Conservation (phyloP, 2,888 invertebrate genomes). For the Brachypterus glaber region DNA sequence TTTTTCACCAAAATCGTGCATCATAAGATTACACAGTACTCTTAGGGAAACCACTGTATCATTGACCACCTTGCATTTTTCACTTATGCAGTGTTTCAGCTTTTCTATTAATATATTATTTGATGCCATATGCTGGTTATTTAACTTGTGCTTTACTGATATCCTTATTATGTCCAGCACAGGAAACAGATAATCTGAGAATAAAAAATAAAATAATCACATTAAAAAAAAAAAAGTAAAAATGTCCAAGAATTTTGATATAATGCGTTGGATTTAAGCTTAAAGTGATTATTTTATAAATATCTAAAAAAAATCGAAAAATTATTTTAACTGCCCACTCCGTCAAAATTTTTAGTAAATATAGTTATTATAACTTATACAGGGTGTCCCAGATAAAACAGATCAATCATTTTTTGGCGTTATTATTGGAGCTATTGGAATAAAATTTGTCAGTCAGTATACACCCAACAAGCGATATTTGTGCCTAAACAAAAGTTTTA, state of each 20-base stretch:
- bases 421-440: too few relatives aligned
- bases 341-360: too few relatives aligned
- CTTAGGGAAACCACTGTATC: conserved; percentile 74
- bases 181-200: conserved; percentile 70
- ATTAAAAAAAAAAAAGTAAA: not conserved
- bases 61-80: conserved; percentile 44
- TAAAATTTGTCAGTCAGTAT: too few relatives aligned
- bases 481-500: too few relatives aligned
- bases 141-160: conserved; percentile 51
- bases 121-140: conserved; percentile 51
- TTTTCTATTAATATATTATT: conserved; percentile 32
- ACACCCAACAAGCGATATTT: too few relatives aligned
- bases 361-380: too few relatives aligned
- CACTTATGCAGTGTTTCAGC: conserved; percentile 29
- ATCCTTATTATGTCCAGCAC: conserved; percentile 79
- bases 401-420: too few relatives aligned
- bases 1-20: conserved; percentile 56
- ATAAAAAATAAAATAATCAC: not conserved
- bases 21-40: conserved; percentile 72
- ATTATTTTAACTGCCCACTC: too few relatives aligned
- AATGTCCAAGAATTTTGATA: too few relatives aligned
- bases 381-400: too few relatives aligned
- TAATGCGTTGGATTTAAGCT: too few relatives aligned
- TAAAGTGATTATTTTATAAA: not conserved
- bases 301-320: not conserved